Evolutionary conservation across 2,888 invertebrate species (phyloP).

Genomic region (Ganaspis brasiliensis): DNA sequence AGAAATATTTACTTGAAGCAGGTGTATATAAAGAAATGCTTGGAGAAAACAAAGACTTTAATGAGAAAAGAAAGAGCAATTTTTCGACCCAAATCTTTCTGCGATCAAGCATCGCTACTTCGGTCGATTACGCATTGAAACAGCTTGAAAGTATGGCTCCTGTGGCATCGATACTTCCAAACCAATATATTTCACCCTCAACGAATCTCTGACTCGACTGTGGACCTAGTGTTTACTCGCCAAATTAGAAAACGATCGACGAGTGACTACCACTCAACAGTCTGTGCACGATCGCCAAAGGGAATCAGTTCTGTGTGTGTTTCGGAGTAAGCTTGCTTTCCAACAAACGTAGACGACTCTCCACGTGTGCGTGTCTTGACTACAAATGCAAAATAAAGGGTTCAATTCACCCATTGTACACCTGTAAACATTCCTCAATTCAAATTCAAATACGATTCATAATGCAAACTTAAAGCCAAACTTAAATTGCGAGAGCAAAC

Average conservation of each 20-base stretch:
- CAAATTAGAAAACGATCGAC: constrained; percentile 80
- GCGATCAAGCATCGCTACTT: constrained; percentile 35
- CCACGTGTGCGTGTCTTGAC: constrained; percentile 11
- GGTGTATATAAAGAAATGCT: no score
- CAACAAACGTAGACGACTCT: constrained; percentile 8
- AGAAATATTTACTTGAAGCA: no score
- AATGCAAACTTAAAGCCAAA: constrained; percentile 35
- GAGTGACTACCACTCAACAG: constrained; percentile 69
- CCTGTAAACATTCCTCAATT: constrained; percentile 42
- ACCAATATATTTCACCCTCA: constrained; percentile 47
- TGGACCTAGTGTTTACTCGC: constrained; percentile 75
- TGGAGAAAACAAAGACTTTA: constrained; percentile 38
- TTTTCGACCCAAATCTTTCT: constrained; percentile 43
- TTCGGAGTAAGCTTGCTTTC: constrained; percentile 20
- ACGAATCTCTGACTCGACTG: constrained; percentile 52
- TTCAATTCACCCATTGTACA: constrained; percentile 29
- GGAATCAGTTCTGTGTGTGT: constrained; percentile 62
- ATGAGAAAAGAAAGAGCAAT: constrained; percentile 54
- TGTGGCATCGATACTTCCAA: constrained; percentile 55
- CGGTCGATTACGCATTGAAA: constrained; percentile 43
- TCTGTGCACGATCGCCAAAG: constrained; percentile 66
- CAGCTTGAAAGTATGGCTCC: constrained; percentile 50
- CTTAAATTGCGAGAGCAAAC: constrained; percentile 17
- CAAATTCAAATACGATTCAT: constrained; percentile 22
- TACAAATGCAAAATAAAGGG: constrained; percentile 40